Conservation (phyloP, 2,113 vertebrate genomes). For the Nothocercus nigrocapillus region DNA sequence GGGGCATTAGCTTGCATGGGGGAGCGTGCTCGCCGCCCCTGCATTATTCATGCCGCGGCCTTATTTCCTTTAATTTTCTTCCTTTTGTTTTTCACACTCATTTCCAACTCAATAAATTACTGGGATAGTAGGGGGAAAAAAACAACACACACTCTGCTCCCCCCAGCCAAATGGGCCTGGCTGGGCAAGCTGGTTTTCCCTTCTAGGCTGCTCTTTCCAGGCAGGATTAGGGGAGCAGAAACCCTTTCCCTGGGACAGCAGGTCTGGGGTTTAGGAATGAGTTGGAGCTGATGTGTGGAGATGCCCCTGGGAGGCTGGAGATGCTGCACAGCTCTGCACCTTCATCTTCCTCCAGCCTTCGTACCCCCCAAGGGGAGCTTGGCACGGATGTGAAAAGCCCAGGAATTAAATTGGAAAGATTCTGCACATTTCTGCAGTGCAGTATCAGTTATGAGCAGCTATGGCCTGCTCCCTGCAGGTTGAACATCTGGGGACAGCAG, state of each 20-base stretch:
- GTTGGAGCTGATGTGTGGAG: neutral
- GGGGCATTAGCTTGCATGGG: too few species aligned
- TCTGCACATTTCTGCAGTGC: rapidly evolving
- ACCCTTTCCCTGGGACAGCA: neutral
- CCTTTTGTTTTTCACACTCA: neutral
- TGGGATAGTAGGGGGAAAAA: neutral
- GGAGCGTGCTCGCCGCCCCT: too few species aligned
- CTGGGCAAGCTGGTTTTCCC: neutral
- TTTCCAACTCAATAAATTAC: neutral
- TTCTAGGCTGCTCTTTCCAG: neutral
- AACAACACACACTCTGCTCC: neutral
- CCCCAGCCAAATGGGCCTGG: neutral
- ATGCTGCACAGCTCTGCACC: rapidly evolving
- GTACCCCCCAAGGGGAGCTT: neutral
- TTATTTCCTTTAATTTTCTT: neutral
- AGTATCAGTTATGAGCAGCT: neutral
- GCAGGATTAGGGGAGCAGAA: neutral
- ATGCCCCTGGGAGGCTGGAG: neutral
- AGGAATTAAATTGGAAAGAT: neutral
- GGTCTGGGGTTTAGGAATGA: neutral
- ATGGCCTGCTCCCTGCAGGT: rapidly evolving
- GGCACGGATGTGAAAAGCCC: neutral
- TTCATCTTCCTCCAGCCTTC: rapidly evolving
- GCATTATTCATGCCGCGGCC: too few species aligned
- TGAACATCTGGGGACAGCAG: neutral